A percentile compares a stretch with the other conserved stretches of the same genome.
These are phyloP conservation scores for Conomelus anceps DNA, from an alignment of 2,888 invertebrate species.

Conservation along the genomic window DNA sequence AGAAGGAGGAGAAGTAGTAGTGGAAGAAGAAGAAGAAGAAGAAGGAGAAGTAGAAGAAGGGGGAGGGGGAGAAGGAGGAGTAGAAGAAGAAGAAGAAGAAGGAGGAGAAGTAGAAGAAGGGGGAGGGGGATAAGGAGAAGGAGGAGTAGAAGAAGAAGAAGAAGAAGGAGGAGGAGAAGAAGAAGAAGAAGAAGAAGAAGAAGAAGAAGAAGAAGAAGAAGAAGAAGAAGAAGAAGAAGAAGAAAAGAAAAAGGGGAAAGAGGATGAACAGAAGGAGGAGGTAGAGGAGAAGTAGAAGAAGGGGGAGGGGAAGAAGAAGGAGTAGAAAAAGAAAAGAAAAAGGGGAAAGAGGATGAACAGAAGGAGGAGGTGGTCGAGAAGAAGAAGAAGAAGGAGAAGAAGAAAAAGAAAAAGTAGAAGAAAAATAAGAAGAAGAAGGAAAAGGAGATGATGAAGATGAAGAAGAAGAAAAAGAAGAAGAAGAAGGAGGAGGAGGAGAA, in stretches of 20 bases:
- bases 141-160: neutral
- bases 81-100: neutral
- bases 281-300: neutral
- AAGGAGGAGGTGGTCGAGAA: too few relatives aligned
- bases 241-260: neutral
- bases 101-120: neutral
- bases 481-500: neutral
- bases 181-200: neutral
- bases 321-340: too few relatives aligned
- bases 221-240: neutral
- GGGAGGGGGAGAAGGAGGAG: neutral
- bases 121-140: neutral
- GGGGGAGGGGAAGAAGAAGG: too few relatives aligned
- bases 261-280: neutral
- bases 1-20: neutral
- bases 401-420: neutral
- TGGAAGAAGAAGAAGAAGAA: neutral
- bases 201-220: neutral
- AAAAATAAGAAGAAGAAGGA: too few relatives aligned
- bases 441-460: neutral
- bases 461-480: neutral
- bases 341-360: neutral
- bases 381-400: too few relatives aligned
- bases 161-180: neutral
- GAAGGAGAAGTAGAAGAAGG: neutral